Evolutionary conservation across 2,113 vertebrate genomes (phyloP), one percentile per base, ranked within the genome.

Genomic region (Ammodytes marinus): DNA sequence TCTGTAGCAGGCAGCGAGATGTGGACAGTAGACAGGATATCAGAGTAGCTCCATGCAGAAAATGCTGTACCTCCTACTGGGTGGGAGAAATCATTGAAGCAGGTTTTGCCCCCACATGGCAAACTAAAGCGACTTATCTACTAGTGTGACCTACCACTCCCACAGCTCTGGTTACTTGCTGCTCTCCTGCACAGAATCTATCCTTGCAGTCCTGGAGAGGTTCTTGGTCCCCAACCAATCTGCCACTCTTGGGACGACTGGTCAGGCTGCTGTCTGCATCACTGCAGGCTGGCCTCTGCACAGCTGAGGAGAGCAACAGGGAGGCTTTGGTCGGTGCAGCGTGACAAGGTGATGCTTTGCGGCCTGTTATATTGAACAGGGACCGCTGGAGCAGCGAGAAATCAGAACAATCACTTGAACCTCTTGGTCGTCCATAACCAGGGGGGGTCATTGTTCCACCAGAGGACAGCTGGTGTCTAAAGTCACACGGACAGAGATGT

Each of bases 111-210:
- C 63, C 80, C 72, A 61, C 42, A 59, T 19, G 35, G 65, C 39
- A 58, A 42, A 69, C 52, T 52, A 83, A 74, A 85, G 77, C 42
- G 39, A 77, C 77, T 81, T 50, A 47, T 84, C 71, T 61, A 57
- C 63, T 59, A 53, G 46, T 82, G 55, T 65, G 77, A 95, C 91
- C 93, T 96, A 95, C 94, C 92, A 90, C 90, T 92, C 86, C 88
- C 39, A 79, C 47, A 68, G 86, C 69, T 58, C 64, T 53, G 80
- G 85, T 54, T 60, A 80, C 61, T 74, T 85, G 81, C 53, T 86
- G 87, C 27, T 92, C 86, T 77, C 78, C 53, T 40, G 79, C 69
- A 90, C 67, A 86, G 69, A 63, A 77, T 79, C 47, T 85, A 78
- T 87, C 70, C 42, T 85, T 64, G 61, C 45, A 57, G 58, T 87